Base-by-base conservation (phyloP, 2,113 vertebrate species). In the Cinclus mexicanus region DNA sequence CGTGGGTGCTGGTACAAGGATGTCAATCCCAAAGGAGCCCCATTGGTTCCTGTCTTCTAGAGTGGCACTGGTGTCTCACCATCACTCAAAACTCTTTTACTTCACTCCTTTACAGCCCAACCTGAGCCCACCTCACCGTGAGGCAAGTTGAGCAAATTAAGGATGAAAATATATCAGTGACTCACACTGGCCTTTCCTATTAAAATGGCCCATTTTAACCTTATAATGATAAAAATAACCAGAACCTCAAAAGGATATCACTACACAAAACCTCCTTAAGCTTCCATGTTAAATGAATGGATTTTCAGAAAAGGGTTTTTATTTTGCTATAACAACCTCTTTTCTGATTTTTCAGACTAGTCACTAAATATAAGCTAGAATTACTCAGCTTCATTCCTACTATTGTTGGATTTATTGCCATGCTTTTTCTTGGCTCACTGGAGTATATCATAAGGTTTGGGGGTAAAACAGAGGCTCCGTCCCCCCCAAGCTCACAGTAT, bases 31-130 rank as follows among this genome's bases (percentile, higher is more conserved):
- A 35, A 35, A 12, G 18, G 44, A 11, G 3, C 18, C 19, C 15
- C 1, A 0, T 0, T 20, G 22, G 8, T 10, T 64, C 18, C 46
- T 12, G 2, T 18, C 3, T 26, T 42, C 55, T 42, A 25, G 39
- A 16, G 17, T 46, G 47, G n/a, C 14, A 0, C 42, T 17, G 19
- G 33, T 12, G 16, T 91, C 96, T 95, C 85, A 97, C 97, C 96
- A 3, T 94, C 70, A 2, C 95, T 91, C 70, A 98, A 41, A 39
- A 96, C 77, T 0, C 76, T 78, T 81, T 96, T 81, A 6, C 16
- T 60, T 49, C 3, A 12, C 29, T 41, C 29, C 46, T 78, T 53
- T 44, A 29, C 9, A 47, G 75, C 20, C 39, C 11, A 9, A 2
- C 3, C 39, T 1, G 7, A 31, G 39, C 71, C 52, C 13, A 49